A percentile compares a stretch with the other conserved stretches of the same genome.
phyloP scores from a whole-genome alignment of 92 coral and sea anemone genomes.

The Epizoanthus stellaris region DNA sequence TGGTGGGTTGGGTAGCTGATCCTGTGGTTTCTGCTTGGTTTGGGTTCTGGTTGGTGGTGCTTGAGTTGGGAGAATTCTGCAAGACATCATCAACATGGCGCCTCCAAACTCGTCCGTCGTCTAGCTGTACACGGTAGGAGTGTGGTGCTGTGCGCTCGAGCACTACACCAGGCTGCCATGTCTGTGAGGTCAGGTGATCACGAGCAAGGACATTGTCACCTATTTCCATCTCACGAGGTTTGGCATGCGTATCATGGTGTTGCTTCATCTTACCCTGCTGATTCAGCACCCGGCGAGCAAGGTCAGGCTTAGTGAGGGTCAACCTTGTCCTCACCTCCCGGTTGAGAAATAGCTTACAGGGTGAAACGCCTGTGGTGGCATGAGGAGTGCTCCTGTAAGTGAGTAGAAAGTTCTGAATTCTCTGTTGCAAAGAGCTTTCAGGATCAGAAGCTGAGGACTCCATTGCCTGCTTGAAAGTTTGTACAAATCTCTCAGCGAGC shows the following conservation, averaged over 20 bases:
- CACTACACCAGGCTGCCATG: no score
- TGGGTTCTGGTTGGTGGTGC: not conserved
- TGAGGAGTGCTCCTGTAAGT: constrained; percentile 21
- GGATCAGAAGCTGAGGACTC: no score
- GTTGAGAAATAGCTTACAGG: constrained; percentile 21
- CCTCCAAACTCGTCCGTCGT: not conserved
- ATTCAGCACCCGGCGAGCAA: not conserved
- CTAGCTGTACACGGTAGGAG: no score
- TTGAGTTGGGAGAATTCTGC: not conserved
- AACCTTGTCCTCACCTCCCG: constrained; percentile 35
- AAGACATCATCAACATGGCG: not conserved
- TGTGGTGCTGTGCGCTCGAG: no score
- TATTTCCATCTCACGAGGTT: no score
- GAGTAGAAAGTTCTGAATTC: not conserved
- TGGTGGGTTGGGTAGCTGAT: not conserved
- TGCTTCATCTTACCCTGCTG: not conserved
- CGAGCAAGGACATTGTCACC: no score
- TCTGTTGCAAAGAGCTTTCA: not conserved
- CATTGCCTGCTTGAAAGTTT: no score
- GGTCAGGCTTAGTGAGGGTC: not conserved
- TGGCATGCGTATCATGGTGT: no score
- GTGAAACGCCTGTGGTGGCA: constrained; percentile 34
- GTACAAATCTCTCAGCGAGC: no score
- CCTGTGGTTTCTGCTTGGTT: not conserved
- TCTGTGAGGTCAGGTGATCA: no score